Base-by-base conservation (phyloP, 2,888 invertebrate genomes). In the Ditula angustiorana region DNA sequence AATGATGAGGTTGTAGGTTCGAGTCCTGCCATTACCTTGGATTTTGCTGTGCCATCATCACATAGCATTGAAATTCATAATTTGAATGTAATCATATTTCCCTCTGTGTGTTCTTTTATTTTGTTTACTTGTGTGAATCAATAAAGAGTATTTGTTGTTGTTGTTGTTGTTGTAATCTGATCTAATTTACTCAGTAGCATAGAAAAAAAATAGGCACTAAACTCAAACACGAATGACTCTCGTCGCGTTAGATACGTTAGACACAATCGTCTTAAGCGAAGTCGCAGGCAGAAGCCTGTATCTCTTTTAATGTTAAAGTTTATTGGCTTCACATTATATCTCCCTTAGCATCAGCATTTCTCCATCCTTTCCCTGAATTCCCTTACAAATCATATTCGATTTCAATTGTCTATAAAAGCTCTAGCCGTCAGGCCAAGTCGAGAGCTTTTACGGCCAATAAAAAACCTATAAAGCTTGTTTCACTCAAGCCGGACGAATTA, bases 351-450 rank as follows among this genome's bases (percentile, higher is more conserved):
- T 35, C 23, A 35, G 19, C 35, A 49, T 10, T n/a, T 44, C 26
- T 49, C 28, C 28, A 23, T 28, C 10, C 21, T 16, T 16, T 19
- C 10, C 46, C 2, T 21, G 26, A 28, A 16, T n/a, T 47, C 16
- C 50, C 50, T 50, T 28, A 41, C 60, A 60, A 60, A 60, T 52
- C 52, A 60, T 60, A 60, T 60, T 60, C 41, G 23, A 60, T 60
- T 33, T 52, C 52, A 44, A 60, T 52, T 24, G 44, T 23, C 30
- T 24, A 33, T 52, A 52, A 60, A 60, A 58, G 33, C 58, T 21
- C 21, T 13, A 30, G 33, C 46, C 47, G 21, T n/a, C 23, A 35
- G 21, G 30, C 37, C 37, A 10, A 7, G 3, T 10, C 57, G 5
- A 46, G 50, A 50, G 52, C 41, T 52, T 60, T 60, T 60, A 60